Conservation (phyloP, 2,797 vertebrate genomes). For the Rhinichthys osculus region DNA sequence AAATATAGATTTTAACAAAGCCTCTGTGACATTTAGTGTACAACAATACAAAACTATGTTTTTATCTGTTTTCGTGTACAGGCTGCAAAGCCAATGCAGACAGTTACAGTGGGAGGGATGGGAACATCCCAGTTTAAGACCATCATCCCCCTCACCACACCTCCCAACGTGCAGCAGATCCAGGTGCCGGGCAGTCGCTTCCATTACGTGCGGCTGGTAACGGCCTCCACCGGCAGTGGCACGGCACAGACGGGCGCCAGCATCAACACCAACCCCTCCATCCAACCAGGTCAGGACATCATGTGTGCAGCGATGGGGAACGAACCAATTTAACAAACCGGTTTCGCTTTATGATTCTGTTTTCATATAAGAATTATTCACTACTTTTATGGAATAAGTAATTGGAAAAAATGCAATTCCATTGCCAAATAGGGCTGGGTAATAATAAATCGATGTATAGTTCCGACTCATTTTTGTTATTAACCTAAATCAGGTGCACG, state of each 20-base stretch:
- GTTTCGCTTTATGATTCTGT: not conserved
- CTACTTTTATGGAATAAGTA: not conserved
- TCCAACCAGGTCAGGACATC: conserved; percentile 84
- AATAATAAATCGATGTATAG: not conserved
- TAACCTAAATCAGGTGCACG: not conserved
- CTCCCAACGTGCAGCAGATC: conserved; percentile 96
- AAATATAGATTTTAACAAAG: not conserved
- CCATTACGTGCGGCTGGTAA: conserved; percentile 97
- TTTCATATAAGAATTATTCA: not conserved
- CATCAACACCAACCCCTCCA: conserved; percentile 83
- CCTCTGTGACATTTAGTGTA: not conserved
- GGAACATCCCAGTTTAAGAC: conserved; percentile 92
- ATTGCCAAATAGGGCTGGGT: not conserved
- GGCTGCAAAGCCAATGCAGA: conserved; percentile 91
- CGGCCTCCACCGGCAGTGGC: conserved; percentile 87
- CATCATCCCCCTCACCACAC: conserved; percentile 92
- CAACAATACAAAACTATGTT: rapidly evolving
- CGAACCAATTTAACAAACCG: not conserved
- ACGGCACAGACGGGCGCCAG: conserved; percentile 83
- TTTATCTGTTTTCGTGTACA: conserved; percentile 63
- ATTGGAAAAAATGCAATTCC: not conserved
- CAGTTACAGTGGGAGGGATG: conserved; percentile 89
- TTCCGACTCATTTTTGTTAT: no score
- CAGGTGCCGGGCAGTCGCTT: conserved; percentile 98
- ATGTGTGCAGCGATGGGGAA: not conserved